Conservation (phyloP, 2,113 vertebrate species). For the Accipiter cooperii region DNA sequence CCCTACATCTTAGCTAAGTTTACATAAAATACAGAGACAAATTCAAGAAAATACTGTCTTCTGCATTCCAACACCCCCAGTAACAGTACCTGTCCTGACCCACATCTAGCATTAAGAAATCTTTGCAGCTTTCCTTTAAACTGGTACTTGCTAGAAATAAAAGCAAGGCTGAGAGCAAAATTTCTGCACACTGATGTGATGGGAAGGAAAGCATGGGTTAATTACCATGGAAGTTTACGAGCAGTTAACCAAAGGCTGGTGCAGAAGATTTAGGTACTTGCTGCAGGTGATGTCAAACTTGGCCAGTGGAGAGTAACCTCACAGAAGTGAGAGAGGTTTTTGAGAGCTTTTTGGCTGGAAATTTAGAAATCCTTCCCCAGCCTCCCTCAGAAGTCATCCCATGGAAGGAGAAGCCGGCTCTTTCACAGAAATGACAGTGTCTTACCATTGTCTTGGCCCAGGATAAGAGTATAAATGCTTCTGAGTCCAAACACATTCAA, state of each 20-base stretch:
- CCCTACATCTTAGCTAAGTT: neutral
- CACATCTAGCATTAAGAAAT: neutral
- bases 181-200: neutral
- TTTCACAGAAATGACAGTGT: neutral
- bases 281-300: neutral
- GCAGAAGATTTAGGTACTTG: neutral
- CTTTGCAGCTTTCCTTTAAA: neutral
- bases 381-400: neutral
- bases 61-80: neutral
- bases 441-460: constrained; percentile 98
- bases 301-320: neutral
- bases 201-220: neutral
- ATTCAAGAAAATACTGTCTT: neutral
- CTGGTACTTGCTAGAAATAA: neutral
- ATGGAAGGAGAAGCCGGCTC: neutral
- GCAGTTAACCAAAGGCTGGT: neutral
- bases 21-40: neutral
- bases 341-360: neutral
- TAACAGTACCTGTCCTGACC: neutral
- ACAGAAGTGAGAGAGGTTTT: neutral
- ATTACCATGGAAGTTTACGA: neutral
- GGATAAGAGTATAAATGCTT: constrained; percentile 97
- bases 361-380: neutral
- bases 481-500: constrained; percentile 97
- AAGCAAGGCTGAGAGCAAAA: neutral